phyloP scores from a whole-genome alignment of 2,888 invertebrate genomes.

The Tenthredo amoena region DNA sequence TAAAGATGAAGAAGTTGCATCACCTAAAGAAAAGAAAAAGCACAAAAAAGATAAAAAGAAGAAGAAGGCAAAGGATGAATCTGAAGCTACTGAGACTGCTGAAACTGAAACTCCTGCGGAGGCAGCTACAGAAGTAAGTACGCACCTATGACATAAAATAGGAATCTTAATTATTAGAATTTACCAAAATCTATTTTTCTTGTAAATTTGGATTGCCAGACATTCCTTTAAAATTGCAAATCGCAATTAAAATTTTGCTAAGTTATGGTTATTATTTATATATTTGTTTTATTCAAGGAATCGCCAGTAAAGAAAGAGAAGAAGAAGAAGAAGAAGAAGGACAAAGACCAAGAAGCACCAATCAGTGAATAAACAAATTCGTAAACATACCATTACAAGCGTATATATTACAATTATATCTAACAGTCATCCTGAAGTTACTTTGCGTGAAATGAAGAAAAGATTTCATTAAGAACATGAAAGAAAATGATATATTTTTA shows the following conservation, averaged over 20 bases:
- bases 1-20: constrained; percentile 78
- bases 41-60: constrained; percentile 77
- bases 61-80: constrained; percentile 73
- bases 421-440: constrained; percentile 26
- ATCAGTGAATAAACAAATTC: constrained; percentile 35
- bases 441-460: constrained; percentile 31
- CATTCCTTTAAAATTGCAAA: background rate
- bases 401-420: constrained; percentile 37
- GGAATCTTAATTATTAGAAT: background rate
- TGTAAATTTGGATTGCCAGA: constrained; percentile 2
- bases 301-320: constrained; percentile 82
- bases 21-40: constrained; percentile 74
- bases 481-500: constrained; percentile 42
- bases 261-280: background rate
- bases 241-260: background rate
- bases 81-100: constrained; percentile 63
- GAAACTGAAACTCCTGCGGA: constrained; percentile 74
- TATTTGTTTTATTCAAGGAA: constrained; percentile 67
- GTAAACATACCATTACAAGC: constrained; percentile 35
- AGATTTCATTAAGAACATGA: background rate
- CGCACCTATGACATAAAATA: constrained; percentile 19
- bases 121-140: constrained; percentile 69
- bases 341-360: constrained; percentile 81
- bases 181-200: constrained; percentile 4
- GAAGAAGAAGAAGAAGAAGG: constrained; percentile 90